These are phyloP conservation scores for Dichetophora obliterata DNA, from an alignment of 2,888 invertebrate species.

Conservation along the genomic window DNA sequence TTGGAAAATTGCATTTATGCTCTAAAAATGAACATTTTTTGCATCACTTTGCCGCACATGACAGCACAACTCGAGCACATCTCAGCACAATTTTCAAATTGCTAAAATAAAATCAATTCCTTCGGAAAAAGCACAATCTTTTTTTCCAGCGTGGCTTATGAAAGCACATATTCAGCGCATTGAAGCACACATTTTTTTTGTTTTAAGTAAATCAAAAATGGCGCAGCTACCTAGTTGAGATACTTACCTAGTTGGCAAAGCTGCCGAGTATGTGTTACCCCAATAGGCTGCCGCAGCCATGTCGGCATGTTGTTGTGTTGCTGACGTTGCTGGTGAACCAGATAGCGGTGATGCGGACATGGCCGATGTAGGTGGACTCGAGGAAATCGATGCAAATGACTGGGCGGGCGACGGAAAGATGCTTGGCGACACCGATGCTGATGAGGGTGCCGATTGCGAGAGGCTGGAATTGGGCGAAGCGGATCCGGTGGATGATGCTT, in stretches of 20 bases:
- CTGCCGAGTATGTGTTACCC: conserved; percentile 63
- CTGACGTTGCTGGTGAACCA: conserved; percentile 48
- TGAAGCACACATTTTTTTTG: background rate
- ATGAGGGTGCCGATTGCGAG: conserved; percentile 63
- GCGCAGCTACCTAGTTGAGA: conserved; percentile 6
- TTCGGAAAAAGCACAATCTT: no score
- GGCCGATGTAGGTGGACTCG: conserved; percentile 57
- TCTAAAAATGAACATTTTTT: no score
- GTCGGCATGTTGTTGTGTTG: conserved; percentile 54
- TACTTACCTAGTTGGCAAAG: conserved; percentile 64
- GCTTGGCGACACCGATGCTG: conserved; percentile 68
- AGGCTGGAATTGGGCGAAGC: conserved; percentile 66
- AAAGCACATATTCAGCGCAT: background rate
- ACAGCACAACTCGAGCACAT: background rate
- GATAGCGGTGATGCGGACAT: conserved; percentile 56
- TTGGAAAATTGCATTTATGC: no score
- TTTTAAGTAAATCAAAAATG: conserved; percentile 1
- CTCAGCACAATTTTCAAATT: background rate
- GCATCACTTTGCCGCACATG: background rate
- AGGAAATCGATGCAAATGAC: conserved; percentile 64
- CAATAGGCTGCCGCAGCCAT: conserved; percentile 62
- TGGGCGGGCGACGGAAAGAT: conserved; percentile 67
- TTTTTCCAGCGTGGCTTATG: background rate
- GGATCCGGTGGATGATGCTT: conserved; percentile 68
- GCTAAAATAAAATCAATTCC: background rate